These are phyloP conservation scores for Gephyroberyx darwinii DNA, from an alignment of 2,797 vertebrate genomes.

Conservation along the genomic window DNA sequence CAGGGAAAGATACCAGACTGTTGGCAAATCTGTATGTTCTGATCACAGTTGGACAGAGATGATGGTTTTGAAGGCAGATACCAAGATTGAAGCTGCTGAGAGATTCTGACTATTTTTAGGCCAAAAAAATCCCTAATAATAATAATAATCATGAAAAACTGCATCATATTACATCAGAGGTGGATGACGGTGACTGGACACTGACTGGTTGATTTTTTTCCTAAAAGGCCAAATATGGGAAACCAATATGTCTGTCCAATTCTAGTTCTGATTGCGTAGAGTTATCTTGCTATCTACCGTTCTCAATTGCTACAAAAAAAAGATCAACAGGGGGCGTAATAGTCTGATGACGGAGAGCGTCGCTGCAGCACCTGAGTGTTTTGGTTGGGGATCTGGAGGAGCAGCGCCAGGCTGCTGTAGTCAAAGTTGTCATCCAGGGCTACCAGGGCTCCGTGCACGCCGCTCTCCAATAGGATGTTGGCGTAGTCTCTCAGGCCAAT, in stretches of 20 bases:
- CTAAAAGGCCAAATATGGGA: too few species aligned
- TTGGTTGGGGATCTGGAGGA: slow-evolving; percentile 97
- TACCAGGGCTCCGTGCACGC: slow-evolving; percentile 96
- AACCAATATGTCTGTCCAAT: too few species aligned
- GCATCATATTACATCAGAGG: too few species aligned
- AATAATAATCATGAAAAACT: too few species aligned
- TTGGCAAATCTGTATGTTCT: slow-evolving; percentile 62
- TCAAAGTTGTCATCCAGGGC: slow-evolving; percentile 98
- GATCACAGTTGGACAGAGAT: slow-evolving; percentile 38
- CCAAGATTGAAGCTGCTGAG: slow-evolving; percentile 18
- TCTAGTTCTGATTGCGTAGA: too few species aligned
- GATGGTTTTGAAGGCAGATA: slow-evolving; percentile 38
- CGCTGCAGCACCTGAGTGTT: slow-evolving; percentile 89
- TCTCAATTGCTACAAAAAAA: neutral
- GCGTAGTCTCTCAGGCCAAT: slow-evolving; percentile 97
- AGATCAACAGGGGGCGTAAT: too few species aligned
- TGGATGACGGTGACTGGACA: too few species aligned
- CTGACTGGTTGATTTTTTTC: too few species aligned
- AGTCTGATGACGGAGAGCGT: neutral
- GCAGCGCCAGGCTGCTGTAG: slow-evolving; percentile 95
- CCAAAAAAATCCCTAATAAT: neutral
- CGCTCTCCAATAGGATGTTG: slow-evolving; percentile 95
- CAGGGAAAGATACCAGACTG: slow-evolving; percentile 47
- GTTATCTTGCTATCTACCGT: neutral
- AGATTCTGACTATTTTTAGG: slow-evolving; percentile 15